Percentiles rank a stretch among this genome's conserved stretches.
Conservation (phyloP, 2,113 vertebrate genomes). For the Aspidoscelis tigris region DNA sequence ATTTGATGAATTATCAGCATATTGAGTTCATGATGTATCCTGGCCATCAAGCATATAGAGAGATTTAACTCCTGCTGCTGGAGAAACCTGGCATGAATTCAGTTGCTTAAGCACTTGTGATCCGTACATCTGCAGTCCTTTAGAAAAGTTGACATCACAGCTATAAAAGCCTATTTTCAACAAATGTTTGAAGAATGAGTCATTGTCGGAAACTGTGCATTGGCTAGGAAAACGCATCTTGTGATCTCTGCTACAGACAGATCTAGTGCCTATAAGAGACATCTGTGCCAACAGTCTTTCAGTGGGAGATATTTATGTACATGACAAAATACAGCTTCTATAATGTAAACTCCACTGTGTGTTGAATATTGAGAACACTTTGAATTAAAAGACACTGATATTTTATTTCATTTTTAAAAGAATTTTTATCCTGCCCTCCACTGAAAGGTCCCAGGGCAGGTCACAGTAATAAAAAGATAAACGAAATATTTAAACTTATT, state of each 20-base stretch:
- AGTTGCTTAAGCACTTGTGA: constrained; percentile 31
- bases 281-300: constrained; percentile 70
- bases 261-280: constrained; percentile 59
- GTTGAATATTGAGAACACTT: constrained; percentile 56
- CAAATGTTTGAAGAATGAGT: constrained; percentile 63
- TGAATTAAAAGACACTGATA: constrained; percentile 21
- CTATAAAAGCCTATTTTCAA: constrained; percentile 49
- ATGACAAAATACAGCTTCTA: constrained; percentile 50
- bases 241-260: constrained; percentile 43
- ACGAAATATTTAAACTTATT: too few species aligned
- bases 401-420: not conserved
- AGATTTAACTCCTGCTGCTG: not conserved
- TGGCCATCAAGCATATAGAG: not conserved
- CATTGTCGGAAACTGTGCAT: constrained; percentile 61
- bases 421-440: too few species aligned
- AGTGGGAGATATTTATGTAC: constrained; percentile 69
- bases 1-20: not conserved
- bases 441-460: too few species aligned
- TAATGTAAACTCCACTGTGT: constrained; percentile 61
- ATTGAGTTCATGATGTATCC: not conserved
- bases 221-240: constrained; percentile 53
- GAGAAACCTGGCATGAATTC: constrained; percentile 57
- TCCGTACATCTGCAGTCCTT: constrained; percentile 36
- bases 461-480: too few species aligned
- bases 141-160: constrained; percentile 27